A percentile compares a stretch with the other conserved stretches of the same genome.
These are phyloP conservation scores for Acanthosepion esculentum DNA, from an alignment of 2,888 invertebrate genomes.

Conservation along the genomic window DNA sequence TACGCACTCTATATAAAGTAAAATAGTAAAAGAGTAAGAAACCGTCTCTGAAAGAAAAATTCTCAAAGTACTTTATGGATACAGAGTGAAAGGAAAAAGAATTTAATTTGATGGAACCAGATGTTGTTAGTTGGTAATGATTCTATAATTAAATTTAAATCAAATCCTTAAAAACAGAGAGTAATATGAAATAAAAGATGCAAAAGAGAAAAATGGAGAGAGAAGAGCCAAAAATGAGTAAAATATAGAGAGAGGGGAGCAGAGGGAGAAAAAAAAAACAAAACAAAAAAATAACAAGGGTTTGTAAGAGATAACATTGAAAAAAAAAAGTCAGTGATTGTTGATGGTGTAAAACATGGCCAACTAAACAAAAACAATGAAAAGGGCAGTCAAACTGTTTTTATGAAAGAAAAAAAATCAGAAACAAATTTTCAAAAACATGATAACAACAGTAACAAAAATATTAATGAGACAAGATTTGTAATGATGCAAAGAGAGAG, in stretches of 20 bases:
- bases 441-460: not conserved
- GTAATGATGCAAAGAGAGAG: not conserved
- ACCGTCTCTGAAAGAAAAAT: not conserved
- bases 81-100: not conserved
- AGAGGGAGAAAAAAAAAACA: not conserved
- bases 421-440: not conserved
- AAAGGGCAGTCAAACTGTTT: not conserved
- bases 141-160: not conserved
- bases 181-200: not conserved
- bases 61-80: not conserved
- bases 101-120: constrained; percentile 15
- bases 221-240: not conserved
- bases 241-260: not conserved
- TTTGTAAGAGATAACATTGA: not conserved
- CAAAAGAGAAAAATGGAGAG: not conserved
- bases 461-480: not conserved
- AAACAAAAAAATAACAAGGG: not conserved
- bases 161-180: not conserved
- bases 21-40: not conserved
- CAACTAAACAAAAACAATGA: not conserved
- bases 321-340: not conserved
- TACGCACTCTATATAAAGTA: not conserved
- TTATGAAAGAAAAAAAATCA: not conserved
- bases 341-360: constrained; percentile 16
- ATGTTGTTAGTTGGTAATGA: constrained; percentile 33